These are phyloP conservation scores for Zygaena filipendulae DNA, from an alignment of 2,888 invertebrate genomes.

Conservation along the genomic window DNA sequence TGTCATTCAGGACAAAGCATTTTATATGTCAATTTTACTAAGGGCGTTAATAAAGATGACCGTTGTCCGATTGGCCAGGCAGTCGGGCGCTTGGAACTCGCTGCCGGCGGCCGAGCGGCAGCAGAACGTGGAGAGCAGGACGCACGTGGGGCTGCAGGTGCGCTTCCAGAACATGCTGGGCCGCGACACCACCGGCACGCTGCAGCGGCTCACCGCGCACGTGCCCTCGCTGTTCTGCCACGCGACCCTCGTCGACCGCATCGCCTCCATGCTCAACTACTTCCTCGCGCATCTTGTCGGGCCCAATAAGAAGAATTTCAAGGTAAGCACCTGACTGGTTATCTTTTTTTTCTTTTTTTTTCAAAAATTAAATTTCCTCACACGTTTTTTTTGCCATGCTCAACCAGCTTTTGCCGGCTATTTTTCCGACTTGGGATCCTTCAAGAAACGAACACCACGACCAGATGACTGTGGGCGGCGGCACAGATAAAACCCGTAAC, in stretches of 20 bases:
- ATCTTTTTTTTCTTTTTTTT: not conserved
- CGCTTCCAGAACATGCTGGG: slow-evolving; percentile 94
- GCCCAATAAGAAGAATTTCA: slow-evolving; percentile 91
- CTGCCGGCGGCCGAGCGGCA: slow-evolving; percentile 77
- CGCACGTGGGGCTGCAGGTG: slow-evolving; percentile 85
- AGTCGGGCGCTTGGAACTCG: slow-evolving; percentile 78
- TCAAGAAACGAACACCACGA: too few relatives aligned
- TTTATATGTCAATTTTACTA: too few relatives aligned
- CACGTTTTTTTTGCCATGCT: too few relatives aligned
- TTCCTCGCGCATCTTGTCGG: slow-evolving; percentile 90
- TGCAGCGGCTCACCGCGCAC: slow-evolving; percentile 82
- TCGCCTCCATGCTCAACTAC: slow-evolving; percentile 96
- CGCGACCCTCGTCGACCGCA: slow-evolving; percentile 89
- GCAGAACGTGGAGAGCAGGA: slow-evolving; percentile 77
- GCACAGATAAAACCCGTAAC: too few relatives aligned
- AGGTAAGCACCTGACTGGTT: slow-evolving; percentile 70
- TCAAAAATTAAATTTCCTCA: too few relatives aligned
- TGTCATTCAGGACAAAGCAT: too few relatives aligned
- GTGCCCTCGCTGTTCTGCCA: slow-evolving; percentile 87
- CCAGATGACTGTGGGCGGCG: too few relatives aligned
- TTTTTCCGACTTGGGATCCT: too few relatives aligned
- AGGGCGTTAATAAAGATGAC: too few relatives aligned
- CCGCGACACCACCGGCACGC: slow-evolving; percentile 85
- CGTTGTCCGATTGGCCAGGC: too few relatives aligned
- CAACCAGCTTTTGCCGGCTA: too few relatives aligned